phyloP scores from a whole-genome alignment of 30 jellyfish, hydroid and myxozoan species.

The Rhopilema esculentum region DNA sequence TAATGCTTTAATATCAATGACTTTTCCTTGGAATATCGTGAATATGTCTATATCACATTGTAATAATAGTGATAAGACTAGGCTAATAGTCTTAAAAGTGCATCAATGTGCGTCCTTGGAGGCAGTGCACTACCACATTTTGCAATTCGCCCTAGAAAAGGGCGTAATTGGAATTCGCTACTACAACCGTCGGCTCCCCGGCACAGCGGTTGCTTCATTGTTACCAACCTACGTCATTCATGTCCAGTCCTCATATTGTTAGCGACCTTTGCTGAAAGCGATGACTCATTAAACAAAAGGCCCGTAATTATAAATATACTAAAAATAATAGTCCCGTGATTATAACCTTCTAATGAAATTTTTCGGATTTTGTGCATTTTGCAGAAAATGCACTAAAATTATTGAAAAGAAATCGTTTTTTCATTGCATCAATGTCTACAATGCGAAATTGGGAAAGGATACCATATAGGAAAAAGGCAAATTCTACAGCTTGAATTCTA shows the following conservation, averaged over 20 bases:
- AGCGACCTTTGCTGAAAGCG: not conserved
- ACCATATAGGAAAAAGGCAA: too few species aligned
- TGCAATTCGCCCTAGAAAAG: conserved; percentile 9
- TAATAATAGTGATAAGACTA: not conserved
- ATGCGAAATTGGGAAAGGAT: too few species aligned
- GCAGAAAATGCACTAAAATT: too few species aligned
- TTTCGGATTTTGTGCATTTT: too few species aligned
- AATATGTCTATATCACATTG: not conserved
- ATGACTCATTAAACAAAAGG: not conserved
- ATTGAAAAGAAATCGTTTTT: too few species aligned
- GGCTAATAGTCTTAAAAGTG: not conserved
- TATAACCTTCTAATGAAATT: too few species aligned
- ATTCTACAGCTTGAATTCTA: too few species aligned
- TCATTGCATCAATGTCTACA: too few species aligned
- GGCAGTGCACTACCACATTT: not conserved
- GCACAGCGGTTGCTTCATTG: conserved; percentile 80
- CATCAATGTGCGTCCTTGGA: not conserved
- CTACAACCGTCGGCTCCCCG: conserved; percentile 2
- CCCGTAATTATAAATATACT: not conserved
- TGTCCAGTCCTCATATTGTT: conserved; percentile 23
- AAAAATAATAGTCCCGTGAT: too few species aligned
- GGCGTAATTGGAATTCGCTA: conserved; percentile 18
- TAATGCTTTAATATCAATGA: too few species aligned
- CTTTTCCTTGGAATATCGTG: not conserved
- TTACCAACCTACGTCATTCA: conserved; percentile 70